Evolutionary conservation across 37 sponge, comb jelly and placozoan species (phyloP).

Genomic region (Diacarnus erythraeanus): DNA sequence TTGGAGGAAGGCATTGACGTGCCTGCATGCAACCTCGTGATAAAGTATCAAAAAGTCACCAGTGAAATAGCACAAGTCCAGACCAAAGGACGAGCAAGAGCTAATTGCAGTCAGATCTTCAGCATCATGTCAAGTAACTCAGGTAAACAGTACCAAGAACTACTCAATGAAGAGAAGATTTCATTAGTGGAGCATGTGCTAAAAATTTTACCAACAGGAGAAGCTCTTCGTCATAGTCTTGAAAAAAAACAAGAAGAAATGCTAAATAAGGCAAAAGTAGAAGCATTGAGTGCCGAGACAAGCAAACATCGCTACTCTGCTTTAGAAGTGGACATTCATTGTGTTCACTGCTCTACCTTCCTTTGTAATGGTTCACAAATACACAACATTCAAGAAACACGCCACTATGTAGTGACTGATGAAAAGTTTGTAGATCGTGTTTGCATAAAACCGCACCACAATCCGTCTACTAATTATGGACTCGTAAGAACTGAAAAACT

Average conservation of each 20-base stretch:
- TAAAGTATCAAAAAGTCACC: conserved; percentile 62
- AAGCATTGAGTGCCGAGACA: not conserved
- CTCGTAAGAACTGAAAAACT: conserved; percentile 40
- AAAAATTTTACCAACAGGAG: not conserved
- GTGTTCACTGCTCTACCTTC: conserved; percentile 43
- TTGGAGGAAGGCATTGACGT: conserved; percentile 79
- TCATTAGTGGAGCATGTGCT: conserved; percentile 9
- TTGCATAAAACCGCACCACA: not conserved
- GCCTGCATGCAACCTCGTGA: conserved; percentile 72
- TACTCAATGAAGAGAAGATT: conserved; percentile 47
- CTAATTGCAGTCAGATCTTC: conserved; percentile 38
- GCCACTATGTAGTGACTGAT: conserved; percentile 46
- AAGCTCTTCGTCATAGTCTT: not conserved
- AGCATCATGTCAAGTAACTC: conserved; percentile 41
- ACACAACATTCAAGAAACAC: conserved; percentile 1
- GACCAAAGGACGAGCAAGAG: conserved; percentile 69
- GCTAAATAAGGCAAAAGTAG: conserved; percentile 1
- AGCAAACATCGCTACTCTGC: not conserved
- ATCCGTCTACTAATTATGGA: conserved; percentile 14
- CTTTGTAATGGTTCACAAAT: conserved; percentile 62
- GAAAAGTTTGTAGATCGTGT: conserved; percentile 7
- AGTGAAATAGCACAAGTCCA: conserved; percentile 73
- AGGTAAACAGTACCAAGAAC: conserved; percentile 13
- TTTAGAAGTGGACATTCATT: conserved; percentile 30
- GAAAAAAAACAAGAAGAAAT: conserved; percentile 17